phyloP scores from a whole-genome alignment of 2,888 invertebrate species.

The Aphodius granarius region DNA sequence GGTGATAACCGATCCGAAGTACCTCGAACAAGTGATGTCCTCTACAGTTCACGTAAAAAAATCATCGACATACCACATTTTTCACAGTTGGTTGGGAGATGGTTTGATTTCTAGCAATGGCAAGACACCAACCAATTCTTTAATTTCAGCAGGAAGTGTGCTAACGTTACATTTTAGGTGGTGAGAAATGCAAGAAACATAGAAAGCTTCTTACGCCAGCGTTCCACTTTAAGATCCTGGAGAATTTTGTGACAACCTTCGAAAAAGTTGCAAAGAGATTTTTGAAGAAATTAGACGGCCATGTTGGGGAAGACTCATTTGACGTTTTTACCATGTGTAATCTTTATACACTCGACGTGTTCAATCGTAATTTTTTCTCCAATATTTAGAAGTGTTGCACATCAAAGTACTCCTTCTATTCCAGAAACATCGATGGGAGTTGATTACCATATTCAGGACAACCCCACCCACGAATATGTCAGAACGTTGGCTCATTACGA shows the following conservation, averaged over 20 bases:
- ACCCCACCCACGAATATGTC: conserved; percentile 11
- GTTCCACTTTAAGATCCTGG: conserved; percentile 29
- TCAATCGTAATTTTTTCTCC: neutral
- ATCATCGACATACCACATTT: conserved; percentile 16
- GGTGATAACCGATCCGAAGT: conserved; percentile 3
- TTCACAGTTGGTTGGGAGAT: conserved; percentile 12
- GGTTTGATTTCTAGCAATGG: conserved; percentile 7
- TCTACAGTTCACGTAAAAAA: conserved; percentile 16
- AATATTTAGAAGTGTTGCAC: neutral
- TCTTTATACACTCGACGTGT: conserved; percentile 19
- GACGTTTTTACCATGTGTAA: conserved; percentile 17
- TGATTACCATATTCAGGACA: conserved; percentile 13
- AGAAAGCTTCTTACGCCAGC: conserved; percentile 26
- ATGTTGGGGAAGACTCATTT: conserved; percentile 5
- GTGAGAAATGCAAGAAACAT: conserved; percentile 24
- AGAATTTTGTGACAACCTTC: conserved; percentile 23
- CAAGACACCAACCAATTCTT: neutral
- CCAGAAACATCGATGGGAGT: conserved; percentile 27
- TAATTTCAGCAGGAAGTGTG: neutral
- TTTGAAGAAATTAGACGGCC: conserved; percentile 5
- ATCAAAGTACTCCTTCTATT: neutral
- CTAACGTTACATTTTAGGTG: neutral
- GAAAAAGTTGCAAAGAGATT: neutral
- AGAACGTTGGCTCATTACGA: neutral
- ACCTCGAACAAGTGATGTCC: conserved; percentile 1